Percentiles rank a stretch among this genome's conserved stretches.
Conservation (phyloP, 2,113 vertebrate genomes). For the Microtus montanus region DNA sequence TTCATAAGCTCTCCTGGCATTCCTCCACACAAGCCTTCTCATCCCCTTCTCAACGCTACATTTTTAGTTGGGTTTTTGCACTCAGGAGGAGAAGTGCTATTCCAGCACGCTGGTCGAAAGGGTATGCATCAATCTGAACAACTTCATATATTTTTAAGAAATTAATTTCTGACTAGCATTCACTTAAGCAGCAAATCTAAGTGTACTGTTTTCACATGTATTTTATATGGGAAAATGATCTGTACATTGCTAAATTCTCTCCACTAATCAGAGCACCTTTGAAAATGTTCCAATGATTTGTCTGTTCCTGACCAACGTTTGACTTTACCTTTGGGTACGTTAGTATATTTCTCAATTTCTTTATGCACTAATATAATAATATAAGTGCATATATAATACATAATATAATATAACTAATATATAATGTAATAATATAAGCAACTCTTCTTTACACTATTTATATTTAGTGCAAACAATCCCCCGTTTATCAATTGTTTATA, state of each 20-base stretch:
- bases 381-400: too few species aligned
- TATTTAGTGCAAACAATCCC: background rate
- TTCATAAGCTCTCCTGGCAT: background rate
- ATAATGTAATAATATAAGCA: background rate
- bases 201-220: background rate
- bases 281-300: background rate
- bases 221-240: constrained; percentile 9
- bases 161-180: background rate
- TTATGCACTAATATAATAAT: background rate
- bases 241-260: constrained; percentile 17
- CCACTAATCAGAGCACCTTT: background rate
- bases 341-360: background rate
- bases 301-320: background rate
- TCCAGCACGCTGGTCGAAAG: background rate
- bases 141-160: background rate
- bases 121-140: background rate
- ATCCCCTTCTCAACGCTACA: background rate
- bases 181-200: background rate
- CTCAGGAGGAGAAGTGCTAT: background rate
- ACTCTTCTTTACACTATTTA: background rate
- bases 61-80: background rate
- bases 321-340: background rate
- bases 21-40: background rate
- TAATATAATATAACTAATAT: too few species aligned
- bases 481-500: background rate